Conservation (phyloP, 2,888 invertebrate genomes). For the Conops quadrifasciatus region DNA sequence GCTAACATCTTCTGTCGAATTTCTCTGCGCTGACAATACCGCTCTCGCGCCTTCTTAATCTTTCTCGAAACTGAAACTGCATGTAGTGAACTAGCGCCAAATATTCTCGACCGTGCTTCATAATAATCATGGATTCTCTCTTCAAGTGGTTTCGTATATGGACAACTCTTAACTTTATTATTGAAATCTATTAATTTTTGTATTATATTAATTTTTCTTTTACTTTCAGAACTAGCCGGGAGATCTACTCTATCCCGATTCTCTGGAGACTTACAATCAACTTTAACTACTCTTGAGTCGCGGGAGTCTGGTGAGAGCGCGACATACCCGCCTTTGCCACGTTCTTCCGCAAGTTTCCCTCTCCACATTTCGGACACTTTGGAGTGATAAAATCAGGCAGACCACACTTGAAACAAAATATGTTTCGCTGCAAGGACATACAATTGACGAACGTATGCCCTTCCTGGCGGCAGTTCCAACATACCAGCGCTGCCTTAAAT, state of each 20-base stretch:
- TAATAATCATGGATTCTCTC: background rate
- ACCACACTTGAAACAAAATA: background rate
- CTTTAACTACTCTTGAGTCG: no score
- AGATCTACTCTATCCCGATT: no score
- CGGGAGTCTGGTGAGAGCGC: no score
- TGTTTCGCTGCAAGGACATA: background rate
- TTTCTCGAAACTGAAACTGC: background rate
- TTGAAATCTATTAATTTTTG: background rate
- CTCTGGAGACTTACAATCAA: no score
- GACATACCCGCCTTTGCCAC: no score
- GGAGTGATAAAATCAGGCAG: background rate
- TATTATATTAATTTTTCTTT: background rate
- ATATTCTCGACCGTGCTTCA: background rate
- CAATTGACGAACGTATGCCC: background rate
- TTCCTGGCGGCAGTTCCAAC: background rate
- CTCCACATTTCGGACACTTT: background rate
- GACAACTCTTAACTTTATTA: background rate
- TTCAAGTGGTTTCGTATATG: background rate
- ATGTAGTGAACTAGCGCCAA: background rate
- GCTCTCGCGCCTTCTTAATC: background rate
- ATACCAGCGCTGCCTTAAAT: background rate
- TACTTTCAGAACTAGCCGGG: no score
- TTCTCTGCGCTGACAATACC: background rate
- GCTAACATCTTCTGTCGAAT: background rate
- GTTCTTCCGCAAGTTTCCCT: no score